Base-by-base conservation (phyloP, 2,113 vertebrate genomes). In the Tychaedon coryphoeus region DNA sequence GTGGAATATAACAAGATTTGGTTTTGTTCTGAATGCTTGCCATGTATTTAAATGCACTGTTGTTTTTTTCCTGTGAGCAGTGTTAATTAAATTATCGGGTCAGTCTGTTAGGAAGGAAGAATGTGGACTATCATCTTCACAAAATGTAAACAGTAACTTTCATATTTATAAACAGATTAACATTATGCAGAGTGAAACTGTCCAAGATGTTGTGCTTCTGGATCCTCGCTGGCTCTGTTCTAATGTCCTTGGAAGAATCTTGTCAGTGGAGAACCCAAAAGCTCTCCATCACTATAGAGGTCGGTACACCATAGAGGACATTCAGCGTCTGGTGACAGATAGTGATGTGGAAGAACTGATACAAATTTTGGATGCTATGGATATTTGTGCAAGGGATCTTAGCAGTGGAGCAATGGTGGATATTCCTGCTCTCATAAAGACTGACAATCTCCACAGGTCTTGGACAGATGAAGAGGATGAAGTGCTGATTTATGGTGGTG, bases 181-280 rank as follows among this genome's bases (percentile, higher is more conserved):
- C 97, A 99, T 99, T 96, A 99, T 99, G 98, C 99, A 99, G 98
- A 99, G 99, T 84, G 99, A 99, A 97, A 99, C 99, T 3, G 99
- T 99, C 38, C 99, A 99, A 97, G 99, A 99, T 5, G 99, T 99
- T 29, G 98, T 99, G n/a, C 98, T 99, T 65, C 96, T 99, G 96
- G 99, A 99, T 96, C 99, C 99, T 20, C 98, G 99, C 71, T 99
- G 99, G 99, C 98, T 99, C 53, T 99, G 99, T 96, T 98, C 98
- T 97, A 98, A 92, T 19, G 97, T 99, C 65, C 98, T 99, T 42
- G 99, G 98, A 82, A 99, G 98, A 94, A 98, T 99, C 91, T 98
- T 99, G 5, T 99, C 99, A 0, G 97, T 99, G 61, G 99, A 99
- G 97, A 99, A 98, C 19, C 99, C 99, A 4, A 99, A 99, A 95